A percentile compares a stretch with the other conserved stretches of the same genome.
phyloP scores from a whole-genome alignment of 2,113 vertebrate species.

The Semnornis frantzii region DNA sequence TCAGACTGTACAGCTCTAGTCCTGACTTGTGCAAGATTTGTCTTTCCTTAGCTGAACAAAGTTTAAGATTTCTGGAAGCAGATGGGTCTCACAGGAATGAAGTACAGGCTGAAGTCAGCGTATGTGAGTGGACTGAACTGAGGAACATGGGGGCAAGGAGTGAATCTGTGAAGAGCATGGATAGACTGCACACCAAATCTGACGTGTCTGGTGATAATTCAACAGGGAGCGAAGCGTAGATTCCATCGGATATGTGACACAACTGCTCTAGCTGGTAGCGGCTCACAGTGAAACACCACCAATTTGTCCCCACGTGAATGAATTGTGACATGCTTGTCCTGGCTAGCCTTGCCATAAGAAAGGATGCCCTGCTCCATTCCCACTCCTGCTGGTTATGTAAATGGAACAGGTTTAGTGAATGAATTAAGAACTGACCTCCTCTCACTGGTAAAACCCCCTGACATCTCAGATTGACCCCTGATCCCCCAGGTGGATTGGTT shows the following conservation, averaged over 20 bases:
- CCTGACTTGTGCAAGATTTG: neutral
- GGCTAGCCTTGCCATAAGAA: neutral
- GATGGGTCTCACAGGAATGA: neutral
- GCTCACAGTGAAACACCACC: constrained; percentile 17
- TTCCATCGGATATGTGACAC: neutral
- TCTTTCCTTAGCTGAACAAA: neutral
- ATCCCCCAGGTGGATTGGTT: neutral
- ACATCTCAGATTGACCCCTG: neutral
- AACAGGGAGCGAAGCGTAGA: neutral
- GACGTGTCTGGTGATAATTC: neutral
- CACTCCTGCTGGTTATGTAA: constrained; percentile 18
- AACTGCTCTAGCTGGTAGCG: neutral
- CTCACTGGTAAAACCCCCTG: neutral
- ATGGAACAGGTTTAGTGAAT: constrained; percentile 18
- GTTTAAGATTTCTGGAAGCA: neutral
- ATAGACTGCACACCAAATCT: neutral
- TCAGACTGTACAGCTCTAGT: neutral
- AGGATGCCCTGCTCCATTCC: neutral
- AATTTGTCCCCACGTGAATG: neutral
- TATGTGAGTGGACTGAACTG: neutral
- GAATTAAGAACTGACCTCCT: neutral
- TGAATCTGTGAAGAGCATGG: neutral
- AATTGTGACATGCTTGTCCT: neutral
- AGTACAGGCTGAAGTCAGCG: neutral
- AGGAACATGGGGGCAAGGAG: neutral